Percentiles rank a stretch among this genome's conserved stretches.
Evolutionary conservation across 1,140 invertebrate species (phyloP).

Genomic region (Nixonia krombeini): DNA sequence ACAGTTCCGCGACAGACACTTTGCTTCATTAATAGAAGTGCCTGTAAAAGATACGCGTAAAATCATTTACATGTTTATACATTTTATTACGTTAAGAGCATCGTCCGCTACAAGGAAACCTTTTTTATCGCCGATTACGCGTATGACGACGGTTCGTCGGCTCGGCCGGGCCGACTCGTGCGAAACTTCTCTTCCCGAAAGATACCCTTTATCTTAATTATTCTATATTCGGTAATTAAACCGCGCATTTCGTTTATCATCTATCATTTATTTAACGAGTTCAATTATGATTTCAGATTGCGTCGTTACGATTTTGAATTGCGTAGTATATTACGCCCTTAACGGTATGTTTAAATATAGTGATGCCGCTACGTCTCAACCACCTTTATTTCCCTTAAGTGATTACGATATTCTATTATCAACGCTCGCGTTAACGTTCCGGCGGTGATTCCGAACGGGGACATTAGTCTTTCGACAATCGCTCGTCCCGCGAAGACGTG

Average conservation of each 20-base stretch:
- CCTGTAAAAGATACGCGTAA: too few species aligned
- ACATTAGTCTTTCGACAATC: slow-evolving; percentile 11
- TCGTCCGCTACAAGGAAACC: too few species aligned
- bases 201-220: slow-evolving; percentile 48
- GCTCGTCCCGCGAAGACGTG: too few species aligned
- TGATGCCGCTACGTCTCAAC: not conserved
- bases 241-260: slow-evolving; percentile 41
- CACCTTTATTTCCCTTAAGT: not conserved
- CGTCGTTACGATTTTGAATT: slow-evolving; percentile 39
- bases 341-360: not conserved
- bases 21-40: too few species aligned
- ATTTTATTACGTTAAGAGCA: too few species aligned
- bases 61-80: too few species aligned
- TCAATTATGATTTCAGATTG: slow-evolving; percentile 37
- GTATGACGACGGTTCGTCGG: too few species aligned
- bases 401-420: slow-evolving; percentile 2
- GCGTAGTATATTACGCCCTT: slow-evolving; percentile 15
- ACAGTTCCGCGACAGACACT: too few species aligned
- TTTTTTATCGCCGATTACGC: too few species aligned
- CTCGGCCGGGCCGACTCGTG: too few species aligned
- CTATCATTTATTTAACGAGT: slow-evolving; percentile 35
- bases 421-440: slow-evolving; percentile 6
- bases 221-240: slow-evolving; percentile 47
- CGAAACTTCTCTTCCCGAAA: slow-evolving; percentile 6
- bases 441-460: slow-evolving; percentile 3